Conservation (phyloP, 2,113 vertebrate species). For the Antigone vipio region DNA sequence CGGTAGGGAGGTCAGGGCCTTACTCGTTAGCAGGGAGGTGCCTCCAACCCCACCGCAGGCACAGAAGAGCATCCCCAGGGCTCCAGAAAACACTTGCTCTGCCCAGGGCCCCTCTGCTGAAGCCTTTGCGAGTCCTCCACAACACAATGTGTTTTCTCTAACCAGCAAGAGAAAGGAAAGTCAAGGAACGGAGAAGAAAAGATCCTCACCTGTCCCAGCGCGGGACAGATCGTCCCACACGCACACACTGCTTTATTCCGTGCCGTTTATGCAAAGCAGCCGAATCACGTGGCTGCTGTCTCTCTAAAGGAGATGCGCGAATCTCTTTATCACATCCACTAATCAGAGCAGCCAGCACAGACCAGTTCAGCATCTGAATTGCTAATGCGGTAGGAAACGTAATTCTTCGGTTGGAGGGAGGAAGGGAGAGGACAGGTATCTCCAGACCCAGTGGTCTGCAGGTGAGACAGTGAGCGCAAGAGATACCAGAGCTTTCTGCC, state of each 20-base stretch:
- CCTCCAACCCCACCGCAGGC: background rate
- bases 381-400: background rate
- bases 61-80: fast-evolving
- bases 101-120: background rate
- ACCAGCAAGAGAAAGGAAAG: background rate
- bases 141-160: background rate
- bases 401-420: background rate
- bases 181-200: background rate
- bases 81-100: background rate
- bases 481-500: background rate
- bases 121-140: background rate
- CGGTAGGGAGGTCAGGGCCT: background rate
- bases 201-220: background rate
- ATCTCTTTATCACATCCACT: background rate
- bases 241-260: background rate
- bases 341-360: constrained; percentile 17
- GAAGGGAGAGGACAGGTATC: background rate
- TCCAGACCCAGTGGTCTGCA: background rate
- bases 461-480: background rate
- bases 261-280: background rate
- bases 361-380: constrained; percentile 24
- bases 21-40: background rate
- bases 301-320: background rate
- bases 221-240: background rate
- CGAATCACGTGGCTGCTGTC: background rate